Base-by-base conservation (phyloP, 1,140 invertebrate genomes). In the Pectinophora gossypiella region DNA sequence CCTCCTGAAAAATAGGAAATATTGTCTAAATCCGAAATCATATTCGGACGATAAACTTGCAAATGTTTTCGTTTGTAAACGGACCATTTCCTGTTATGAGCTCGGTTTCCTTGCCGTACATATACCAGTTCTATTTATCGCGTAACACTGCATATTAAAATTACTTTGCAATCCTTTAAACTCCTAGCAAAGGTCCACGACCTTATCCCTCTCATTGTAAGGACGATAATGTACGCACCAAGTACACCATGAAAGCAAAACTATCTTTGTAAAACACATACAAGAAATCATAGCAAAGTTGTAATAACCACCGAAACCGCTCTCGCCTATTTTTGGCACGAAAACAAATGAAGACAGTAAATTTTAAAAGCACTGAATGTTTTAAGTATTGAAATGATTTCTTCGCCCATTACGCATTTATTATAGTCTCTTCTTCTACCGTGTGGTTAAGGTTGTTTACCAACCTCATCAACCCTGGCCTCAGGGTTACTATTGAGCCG, bases 1-100 rank as follows among this genome's bases (percentile, higher is more conserved):
- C n/a, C n/a, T n/a, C n/a, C n/a, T n/a, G 23, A 27, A 27, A 27
- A 27, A 27, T 27, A 27, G 12, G 12, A 27, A 27, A 18, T 18
- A 18, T 15, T 40, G 15, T 16, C 36, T 40, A 40, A 40, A 40
- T 40, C 36, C 36, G 15, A 68, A 57, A 62, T 64, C 47, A 66
- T 60, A 64, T 54, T 43, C 59, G 48, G 44, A 40, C 61, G 48
- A 68, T 69, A 67, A 74, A 66, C 35, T 53, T 67, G 61, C 45
- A 68, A 65, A 69, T 66, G 56, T 63, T 64, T 63, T 57, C 63
- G 49, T 65, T 64, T 60, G 58, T 60, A 56, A 64, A 64, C 64
- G 68, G 60, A 58, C 68, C 71, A 72, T 72, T 74, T 69, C 56
- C 50, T 65, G 55, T 69, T 65, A 74, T 61, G 71, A 59, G 56